phyloP scores from a whole-genome alignment of 2,113 vertebrate genomes.

The Talpa occidentalis region DNA sequence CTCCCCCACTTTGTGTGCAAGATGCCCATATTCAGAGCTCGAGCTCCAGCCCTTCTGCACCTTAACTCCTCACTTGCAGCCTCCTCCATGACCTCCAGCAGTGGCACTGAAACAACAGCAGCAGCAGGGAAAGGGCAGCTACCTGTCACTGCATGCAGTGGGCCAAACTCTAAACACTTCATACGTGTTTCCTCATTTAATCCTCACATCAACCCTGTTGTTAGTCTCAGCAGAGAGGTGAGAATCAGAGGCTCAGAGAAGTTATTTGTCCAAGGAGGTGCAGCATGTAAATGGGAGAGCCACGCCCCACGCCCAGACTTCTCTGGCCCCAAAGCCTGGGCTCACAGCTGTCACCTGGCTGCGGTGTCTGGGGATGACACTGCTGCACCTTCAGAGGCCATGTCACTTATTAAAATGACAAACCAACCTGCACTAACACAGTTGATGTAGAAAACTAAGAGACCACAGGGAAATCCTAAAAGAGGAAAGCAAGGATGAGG shows the following conservation, averaged over 20 bases:
- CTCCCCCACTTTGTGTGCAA: neutral
- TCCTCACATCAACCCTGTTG: neutral
- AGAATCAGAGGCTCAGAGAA: neutral
- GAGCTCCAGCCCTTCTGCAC: neutral
- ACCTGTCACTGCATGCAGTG: neutral
- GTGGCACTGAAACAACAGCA: neutral
- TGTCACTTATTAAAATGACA: neutral
- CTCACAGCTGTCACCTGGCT: neutral
- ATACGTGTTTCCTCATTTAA: neutral
- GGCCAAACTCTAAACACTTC: neutral
- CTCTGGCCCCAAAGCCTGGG: neutral
- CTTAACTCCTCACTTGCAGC: neutral
- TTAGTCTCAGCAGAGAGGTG: neutral
- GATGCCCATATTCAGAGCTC: neutral
- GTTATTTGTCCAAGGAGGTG: neutral
- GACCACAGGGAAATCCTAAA: neutral
- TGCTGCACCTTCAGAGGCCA: rapidly evolving
- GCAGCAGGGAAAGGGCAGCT: neutral
- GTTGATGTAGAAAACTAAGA: neutral
- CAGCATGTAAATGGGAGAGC: neutral
- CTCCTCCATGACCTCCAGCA: neutral
- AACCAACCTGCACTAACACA: neutral
- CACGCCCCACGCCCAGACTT: neutral
- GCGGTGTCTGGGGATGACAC: no score
- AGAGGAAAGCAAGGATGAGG: neutral